A percentile compares a stretch with the other conserved stretches of the same genome.
Conservation (phyloP, 2,113 vertebrate species). For the Chaetodon trifascialis region DNA sequence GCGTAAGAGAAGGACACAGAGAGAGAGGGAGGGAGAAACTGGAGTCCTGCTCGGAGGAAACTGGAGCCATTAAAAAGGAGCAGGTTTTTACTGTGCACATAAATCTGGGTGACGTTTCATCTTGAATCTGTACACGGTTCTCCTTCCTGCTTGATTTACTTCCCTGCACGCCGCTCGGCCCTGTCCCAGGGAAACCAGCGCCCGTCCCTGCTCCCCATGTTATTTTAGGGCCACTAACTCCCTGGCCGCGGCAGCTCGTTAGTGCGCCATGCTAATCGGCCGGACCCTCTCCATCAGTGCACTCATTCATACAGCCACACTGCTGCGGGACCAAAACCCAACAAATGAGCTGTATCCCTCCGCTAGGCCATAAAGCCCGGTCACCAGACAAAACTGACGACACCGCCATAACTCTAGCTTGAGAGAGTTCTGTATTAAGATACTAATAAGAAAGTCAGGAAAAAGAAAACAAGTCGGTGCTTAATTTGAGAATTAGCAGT, state of each 20-base stretch:
- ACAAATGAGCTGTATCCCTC: constrained; percentile 68
- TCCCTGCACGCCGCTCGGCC: constrained; percentile 43
- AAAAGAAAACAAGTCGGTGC: constrained; percentile 43
- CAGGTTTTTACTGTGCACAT: constrained; percentile 81
- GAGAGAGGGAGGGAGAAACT: constrained; percentile 52
- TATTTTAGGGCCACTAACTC: constrained; percentile 78
- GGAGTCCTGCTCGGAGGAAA: constrained; percentile 74
- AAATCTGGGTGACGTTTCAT: constrained; percentile 86
- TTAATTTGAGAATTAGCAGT: constrained; percentile 64
- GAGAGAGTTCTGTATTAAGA: constrained; percentile 47
- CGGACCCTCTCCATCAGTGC: constrained; percentile 65
- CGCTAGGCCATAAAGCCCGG: constrained; percentile 53
- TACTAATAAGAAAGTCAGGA: constrained; percentile 29
- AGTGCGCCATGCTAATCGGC: constrained; percentile 77
- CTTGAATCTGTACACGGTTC: constrained; percentile 79
- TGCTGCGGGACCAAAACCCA: constrained; percentile 60
- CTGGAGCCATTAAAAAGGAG: constrained; percentile 79
- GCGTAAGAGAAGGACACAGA: constrained; percentile 27
- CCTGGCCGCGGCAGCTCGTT: constrained; percentile 75
- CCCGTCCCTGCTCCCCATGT: constrained; percentile 56
- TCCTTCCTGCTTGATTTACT: constrained; percentile 84
- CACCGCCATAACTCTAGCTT: constrained; percentile 38
- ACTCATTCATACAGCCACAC: constrained; percentile 65
- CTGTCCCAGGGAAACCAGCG: constrained; percentile 46
- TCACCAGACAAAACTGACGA: constrained; percentile 49